phyloP scores from a whole-genome alignment of 2,888 invertebrate species.

The Sinotaia quadrata region DNA sequence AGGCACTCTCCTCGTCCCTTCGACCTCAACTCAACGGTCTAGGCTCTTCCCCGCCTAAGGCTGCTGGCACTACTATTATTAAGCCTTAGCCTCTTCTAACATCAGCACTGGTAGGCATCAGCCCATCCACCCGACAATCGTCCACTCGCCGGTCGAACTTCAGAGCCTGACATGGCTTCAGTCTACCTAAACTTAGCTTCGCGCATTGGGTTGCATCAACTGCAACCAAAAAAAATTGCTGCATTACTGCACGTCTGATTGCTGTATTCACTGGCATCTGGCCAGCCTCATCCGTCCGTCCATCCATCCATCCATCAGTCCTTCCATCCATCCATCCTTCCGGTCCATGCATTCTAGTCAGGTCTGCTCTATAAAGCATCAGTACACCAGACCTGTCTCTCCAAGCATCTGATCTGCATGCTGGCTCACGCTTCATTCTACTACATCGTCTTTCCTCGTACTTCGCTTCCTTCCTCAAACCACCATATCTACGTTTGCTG shows the following conservation, averaged over 20 bases:
- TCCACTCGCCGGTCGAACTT: background rate
- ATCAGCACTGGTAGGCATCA: background rate
- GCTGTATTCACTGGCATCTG: background rate
- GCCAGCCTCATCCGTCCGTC: no score
- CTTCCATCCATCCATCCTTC: background rate
- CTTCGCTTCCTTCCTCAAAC: background rate
- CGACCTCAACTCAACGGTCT: constrained; percentile 10
- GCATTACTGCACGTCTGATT: no score
- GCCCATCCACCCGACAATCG: no score
- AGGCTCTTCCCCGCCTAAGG: constrained; percentile 2
- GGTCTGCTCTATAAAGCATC: no score
- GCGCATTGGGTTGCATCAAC: background rate
- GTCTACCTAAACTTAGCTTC: background rate
- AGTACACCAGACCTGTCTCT: no score
- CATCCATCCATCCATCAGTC: background rate
- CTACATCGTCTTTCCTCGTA: background rate
- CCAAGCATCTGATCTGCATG: background rate
- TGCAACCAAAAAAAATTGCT: no score
- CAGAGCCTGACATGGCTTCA: background rate
- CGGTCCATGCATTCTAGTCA: background rate
- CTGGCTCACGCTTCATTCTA: constrained; percentile 5
- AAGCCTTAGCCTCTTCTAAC: background rate
- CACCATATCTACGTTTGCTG: constrained; percentile 3
- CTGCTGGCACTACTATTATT: background rate
- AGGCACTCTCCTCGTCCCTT: constrained; percentile 6